Conservation (phyloP, 2,113 vertebrate species). For the Tachycineta bicolor region DNA sequence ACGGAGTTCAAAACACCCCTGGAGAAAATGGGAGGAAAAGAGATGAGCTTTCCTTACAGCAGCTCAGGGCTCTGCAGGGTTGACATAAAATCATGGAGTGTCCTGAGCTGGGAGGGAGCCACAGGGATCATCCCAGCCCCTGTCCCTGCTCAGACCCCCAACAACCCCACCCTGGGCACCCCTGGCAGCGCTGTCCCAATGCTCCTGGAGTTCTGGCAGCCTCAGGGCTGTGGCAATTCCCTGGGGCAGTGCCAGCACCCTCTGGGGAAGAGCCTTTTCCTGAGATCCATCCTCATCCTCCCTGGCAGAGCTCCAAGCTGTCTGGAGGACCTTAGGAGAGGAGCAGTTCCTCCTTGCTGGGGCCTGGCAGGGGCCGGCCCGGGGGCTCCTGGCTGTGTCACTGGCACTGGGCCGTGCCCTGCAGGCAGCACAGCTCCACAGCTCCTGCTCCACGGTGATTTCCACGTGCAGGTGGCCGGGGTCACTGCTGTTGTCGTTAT, state of each 20-base stretch:
- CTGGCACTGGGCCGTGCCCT: too few relatives aligned
- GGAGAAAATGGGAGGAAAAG: background rate
- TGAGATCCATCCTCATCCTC: background rate
- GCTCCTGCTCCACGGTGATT: background rate
- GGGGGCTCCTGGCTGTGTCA: background rate
- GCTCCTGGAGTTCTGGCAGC: background rate
- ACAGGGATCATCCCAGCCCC: too few relatives aligned
- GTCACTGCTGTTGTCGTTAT: background rate
- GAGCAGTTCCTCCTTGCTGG: background rate
- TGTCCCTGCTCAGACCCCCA: too few relatives aligned
- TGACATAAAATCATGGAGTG: background rate
- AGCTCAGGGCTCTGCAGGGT: background rate
- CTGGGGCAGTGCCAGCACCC: background rate
- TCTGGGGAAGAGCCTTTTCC: background rate
- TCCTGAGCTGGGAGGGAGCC: too few relatives aligned
- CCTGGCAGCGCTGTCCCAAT: background rate
- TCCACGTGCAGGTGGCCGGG: too few relatives aligned
- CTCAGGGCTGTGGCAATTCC: background rate
- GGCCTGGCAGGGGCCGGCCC: too few relatives aligned
- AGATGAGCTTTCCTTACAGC: background rate
- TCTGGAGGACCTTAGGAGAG: fast-evolving
- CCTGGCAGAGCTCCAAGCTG: background rate
- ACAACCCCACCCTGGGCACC: too few relatives aligned
- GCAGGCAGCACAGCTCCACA: background rate
- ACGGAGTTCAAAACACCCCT: background rate